These are phyloP conservation scores for Nephrotoma appendiculata DNA, from an alignment of 2,888 invertebrate genomes.

Conservation along the genomic window DNA sequence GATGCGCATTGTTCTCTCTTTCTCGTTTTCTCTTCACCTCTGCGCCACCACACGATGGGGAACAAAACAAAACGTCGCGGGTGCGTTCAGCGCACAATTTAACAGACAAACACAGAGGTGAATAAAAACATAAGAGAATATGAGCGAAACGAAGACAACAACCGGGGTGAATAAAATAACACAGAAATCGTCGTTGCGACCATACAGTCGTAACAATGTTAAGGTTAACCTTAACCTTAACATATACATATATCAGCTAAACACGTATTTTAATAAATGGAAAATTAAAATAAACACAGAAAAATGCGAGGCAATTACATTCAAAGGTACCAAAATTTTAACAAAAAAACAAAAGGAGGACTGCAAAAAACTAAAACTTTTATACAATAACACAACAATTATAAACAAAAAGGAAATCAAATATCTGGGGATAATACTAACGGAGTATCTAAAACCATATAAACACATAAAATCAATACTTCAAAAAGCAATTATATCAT, in stretches of 20 bases:
- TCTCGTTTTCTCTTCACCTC: too few relatives aligned
- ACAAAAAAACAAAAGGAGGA: neutral
- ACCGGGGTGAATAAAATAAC: too few relatives aligned
- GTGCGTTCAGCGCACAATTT: too few relatives aligned
- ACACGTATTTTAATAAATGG: neutral
- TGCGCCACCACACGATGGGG: too few relatives aligned
- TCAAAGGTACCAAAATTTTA: neutral
- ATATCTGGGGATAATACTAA: neutral
- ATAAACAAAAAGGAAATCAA: neutral
- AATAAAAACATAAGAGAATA: too few relatives aligned
- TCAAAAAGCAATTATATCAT: neutral
- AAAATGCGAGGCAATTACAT: neutral
- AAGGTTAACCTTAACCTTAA: too few relatives aligned
- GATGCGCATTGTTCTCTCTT: too few relatives aligned
- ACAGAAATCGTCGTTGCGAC: too few relatives aligned
- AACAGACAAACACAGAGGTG: too few relatives aligned
- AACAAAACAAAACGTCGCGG: too few relatives aligned
- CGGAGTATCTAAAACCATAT: neutral
- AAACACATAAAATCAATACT: neutral
- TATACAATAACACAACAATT: neutral
- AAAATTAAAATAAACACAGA: neutral
- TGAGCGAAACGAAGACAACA: too few relatives aligned
- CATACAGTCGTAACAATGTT: too few relatives aligned
- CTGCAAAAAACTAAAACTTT: neutral
- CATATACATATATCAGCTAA: neutral